Evolutionary conservation across 2,888 invertebrate genomes (phyloP).

Genomic region (Lepidocyrtoides sp.): DNA sequence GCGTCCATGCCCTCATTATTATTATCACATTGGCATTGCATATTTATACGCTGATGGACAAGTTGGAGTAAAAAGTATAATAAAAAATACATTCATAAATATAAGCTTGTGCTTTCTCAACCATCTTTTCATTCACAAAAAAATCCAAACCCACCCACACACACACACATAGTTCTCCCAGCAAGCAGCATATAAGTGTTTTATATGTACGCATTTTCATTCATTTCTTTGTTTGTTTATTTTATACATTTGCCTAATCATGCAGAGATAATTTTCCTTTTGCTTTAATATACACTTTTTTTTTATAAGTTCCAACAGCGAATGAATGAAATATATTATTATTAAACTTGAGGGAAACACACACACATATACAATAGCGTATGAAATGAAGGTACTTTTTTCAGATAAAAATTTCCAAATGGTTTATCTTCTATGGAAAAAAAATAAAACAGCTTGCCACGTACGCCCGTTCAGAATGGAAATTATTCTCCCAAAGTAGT

Average conservation of each 20-base stretch:
- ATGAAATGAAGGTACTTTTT: background rate
- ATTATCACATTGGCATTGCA: background rate
- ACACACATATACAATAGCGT: background rate
- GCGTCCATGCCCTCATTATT: conserved; percentile 51
- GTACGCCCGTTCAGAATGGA: background rate
- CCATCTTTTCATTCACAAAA: conserved; percentile 52
- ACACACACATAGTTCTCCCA: background rate
- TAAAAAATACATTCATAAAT: too few relatives aligned
- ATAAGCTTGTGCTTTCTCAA: too few relatives aligned
- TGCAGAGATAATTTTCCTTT: background rate
- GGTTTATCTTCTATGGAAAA: background rate
- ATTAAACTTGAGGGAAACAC: conserved; percentile 13
- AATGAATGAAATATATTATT: conserved; percentile 37
- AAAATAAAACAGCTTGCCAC: background rate
- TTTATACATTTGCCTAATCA: background rate
- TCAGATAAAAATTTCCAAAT: background rate
- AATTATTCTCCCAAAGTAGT: background rate
- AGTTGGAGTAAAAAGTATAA: background rate
- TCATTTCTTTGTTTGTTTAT: conserved; percentile 40
- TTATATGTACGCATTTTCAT: conserved; percentile 40
- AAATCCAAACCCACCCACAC: background rate
- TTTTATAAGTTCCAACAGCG: conserved; percentile 7
- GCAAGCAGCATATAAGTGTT: background rate
- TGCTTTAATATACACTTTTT: background rate
- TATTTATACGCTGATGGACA: background rate